Base-by-base conservation (phyloP, 1,140 invertebrate species). In the Drosophila littoralis region DNA sequence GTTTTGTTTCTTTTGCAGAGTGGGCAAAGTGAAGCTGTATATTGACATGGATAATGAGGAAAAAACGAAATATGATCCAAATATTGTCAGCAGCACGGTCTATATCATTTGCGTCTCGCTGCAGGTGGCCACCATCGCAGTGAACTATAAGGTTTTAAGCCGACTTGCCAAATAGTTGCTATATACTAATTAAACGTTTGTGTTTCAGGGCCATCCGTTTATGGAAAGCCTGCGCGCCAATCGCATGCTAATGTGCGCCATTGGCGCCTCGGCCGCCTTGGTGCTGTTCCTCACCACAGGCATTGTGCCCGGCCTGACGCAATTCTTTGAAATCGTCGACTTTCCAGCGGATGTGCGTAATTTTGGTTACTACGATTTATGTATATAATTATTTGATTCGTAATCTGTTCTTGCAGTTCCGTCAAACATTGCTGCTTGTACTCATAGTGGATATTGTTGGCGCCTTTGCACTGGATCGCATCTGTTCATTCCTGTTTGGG, bases 91-190 rank as follows among this genome's bases (percentile, higher is more conserved):
- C 92, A 99, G 98, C 80, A 99, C 98, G 22, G 98, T 99, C 5
- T 99, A 99, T 92, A 97, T 99, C 52, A 98, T 99, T 79, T 99
- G 98, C 7, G 97, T 99, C 95, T 95, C 98, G 7, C 93, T 99
- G 59, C 99, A 99, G 94, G 95, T 99, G 67, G 97, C 98, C 7
- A 99, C 98, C 42, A 99, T 99, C 93, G 98, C 98, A 61, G 98
- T 99, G 45, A 99, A 99, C 93, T 99, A 99, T 93, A 96, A 98
- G 94, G 98, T 99, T 5, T 28, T 28, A 2, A 3, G 22, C 22
- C 22, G 3, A 7, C 6, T 0, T 35, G 7, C 15, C 28, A 22
- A 33, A 15, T 10, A 1, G 15, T 17, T 93, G 51, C n/a, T 40
- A 69, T 45, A 60, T 36, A 40, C 6, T 17, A 10, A 68, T 43